Conservation (phyloP, 2,113 vertebrate species). For the Ailurus styani region DNA sequence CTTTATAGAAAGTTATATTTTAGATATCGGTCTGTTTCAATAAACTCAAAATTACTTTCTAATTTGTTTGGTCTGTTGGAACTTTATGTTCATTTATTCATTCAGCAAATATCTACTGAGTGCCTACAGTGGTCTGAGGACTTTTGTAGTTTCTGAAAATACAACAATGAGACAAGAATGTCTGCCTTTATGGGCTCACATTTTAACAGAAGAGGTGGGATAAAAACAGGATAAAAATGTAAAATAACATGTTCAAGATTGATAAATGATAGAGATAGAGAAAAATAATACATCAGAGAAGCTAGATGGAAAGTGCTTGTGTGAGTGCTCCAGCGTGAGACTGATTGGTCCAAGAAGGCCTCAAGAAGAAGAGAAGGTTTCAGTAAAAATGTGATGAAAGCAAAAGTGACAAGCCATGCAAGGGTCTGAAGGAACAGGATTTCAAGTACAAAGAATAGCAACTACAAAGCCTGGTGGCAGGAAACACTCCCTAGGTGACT, state of each 20-base stretch:
- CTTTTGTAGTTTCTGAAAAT: background rate
- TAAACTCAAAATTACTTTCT: background rate
- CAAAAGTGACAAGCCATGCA: background rate
- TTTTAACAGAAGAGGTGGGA: background rate
- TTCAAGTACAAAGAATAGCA: background rate
- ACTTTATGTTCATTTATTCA: background rate
- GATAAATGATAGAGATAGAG: background rate
- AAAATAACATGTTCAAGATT: background rate
- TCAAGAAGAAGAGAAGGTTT: background rate
- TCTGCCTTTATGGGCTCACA: background rate
- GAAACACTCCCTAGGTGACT: background rate
- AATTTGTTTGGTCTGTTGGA: background rate
- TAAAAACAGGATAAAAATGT: background rate
- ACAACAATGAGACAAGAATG: background rate
- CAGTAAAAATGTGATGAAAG: background rate
- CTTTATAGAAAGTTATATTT: background rate
- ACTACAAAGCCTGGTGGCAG: background rate
- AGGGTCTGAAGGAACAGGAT: background rate
- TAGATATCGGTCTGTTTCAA: background rate
- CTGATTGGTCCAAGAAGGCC: background rate
- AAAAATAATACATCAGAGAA: background rate
- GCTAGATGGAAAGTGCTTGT: background rate
- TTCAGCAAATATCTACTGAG: background rate
- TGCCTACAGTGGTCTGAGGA: background rate
- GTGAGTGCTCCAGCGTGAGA: background rate